Percentiles rank a stretch among this genome's conserved stretches.
Conservation (phyloP, 2,888 invertebrate species). For the Opisthograptis luteolata region DNA sequence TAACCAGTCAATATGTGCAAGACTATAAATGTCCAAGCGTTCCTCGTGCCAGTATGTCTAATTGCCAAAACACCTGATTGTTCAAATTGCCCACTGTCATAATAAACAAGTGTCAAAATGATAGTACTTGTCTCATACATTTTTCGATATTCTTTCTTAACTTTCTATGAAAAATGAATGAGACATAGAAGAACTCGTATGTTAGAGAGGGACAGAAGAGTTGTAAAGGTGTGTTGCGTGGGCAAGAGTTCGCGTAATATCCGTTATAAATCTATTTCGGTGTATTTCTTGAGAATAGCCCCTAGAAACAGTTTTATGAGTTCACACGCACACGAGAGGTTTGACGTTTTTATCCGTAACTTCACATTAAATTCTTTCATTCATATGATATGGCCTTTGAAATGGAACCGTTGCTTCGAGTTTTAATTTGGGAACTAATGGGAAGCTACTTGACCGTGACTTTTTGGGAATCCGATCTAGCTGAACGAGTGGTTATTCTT, state of each 20-base stretch:
- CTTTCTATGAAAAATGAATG: slow-evolving; percentile 42
- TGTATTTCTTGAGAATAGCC: slow-evolving; percentile 40
- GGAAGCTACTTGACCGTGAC: slow-evolving; percentile 13
- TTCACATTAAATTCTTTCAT: slow-evolving; percentile 2
- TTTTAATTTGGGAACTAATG: slow-evolving; percentile 12
- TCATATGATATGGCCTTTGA: slow-evolving; percentile 17
- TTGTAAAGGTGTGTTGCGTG: slow-evolving; percentile 39
- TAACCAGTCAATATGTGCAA: no score
- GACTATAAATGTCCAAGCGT: no score
- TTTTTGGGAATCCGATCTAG: slow-evolving; percentile 7
- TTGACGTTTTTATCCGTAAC: slow-evolving; percentile 24
- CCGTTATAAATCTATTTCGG: slow-evolving; percentile 59
- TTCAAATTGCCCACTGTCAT: no score
- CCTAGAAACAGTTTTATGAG: slow-evolving; percentile 43
- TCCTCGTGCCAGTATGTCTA: no score
- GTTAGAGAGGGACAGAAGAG: slow-evolving; percentile 29
- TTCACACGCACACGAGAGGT: slow-evolving; percentile 30
- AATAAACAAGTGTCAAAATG: no score
- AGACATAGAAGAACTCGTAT: slow-evolving; percentile 22
- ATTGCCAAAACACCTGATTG: no score
- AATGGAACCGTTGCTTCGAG: slow-evolving; percentile 4
- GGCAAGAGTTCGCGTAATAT: slow-evolving; percentile 50
- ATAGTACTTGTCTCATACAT: no score
- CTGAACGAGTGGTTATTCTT: neutral
- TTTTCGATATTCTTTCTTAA: no score